Conservation (phyloP, 2,797 vertebrate species). For the Choloepus didactylus region DNA sequence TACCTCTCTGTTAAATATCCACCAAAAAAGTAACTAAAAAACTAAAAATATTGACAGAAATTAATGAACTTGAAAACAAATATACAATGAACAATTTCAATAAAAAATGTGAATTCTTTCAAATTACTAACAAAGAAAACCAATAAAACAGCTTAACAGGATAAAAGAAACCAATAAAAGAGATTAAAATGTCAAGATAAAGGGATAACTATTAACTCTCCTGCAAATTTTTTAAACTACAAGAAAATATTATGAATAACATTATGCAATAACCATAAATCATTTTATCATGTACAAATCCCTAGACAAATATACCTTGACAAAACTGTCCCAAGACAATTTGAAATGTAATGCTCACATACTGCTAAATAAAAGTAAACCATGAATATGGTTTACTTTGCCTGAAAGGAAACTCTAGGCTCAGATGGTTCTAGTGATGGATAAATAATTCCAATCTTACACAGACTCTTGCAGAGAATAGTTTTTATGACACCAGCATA, state of each 20-base stretch:
- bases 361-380: neutral
- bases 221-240: neutral
- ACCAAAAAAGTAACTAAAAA: neutral
- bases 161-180: neutral
- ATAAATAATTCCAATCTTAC: neutral
- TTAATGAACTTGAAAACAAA: slow-evolving; percentile 21
- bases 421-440: neutral
- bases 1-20: neutral
- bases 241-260: neutral
- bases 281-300: neutral
- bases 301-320: neutral
- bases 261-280: neutral
- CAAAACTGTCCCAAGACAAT: neutral
- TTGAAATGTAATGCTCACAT: neutral
- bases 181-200: neutral
- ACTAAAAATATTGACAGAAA: neutral
- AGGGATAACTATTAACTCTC: neutral
- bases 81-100: neutral
- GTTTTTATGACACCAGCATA: neutral
- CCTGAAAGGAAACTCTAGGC: neutral
- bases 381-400: neutral
- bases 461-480: neutral
- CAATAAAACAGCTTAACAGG: neutral
- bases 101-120: neutral
- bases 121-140: neutral